These are phyloP conservation scores for Oreochromis niloticus DNA, from an alignment of 2,113 vertebrate genomes.

Conservation along the genomic window DNA sequence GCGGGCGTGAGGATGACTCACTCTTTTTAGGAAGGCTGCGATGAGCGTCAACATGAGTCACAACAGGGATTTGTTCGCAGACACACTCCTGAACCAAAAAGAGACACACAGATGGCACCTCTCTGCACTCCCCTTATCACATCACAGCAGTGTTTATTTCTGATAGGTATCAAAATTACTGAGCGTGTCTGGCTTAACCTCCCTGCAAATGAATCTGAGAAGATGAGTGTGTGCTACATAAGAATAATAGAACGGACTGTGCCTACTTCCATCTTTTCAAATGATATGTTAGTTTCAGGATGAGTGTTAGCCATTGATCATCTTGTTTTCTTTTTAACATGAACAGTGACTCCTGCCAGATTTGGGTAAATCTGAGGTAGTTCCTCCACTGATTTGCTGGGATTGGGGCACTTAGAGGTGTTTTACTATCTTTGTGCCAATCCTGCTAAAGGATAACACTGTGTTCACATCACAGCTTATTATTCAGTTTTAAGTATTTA, in stretches of 20 bases:
- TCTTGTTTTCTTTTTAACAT: neutral
- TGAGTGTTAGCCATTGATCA: neutral
- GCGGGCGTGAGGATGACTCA: constrained; percentile 56
- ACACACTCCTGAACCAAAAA: constrained; percentile 18
- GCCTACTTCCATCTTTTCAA: neutral
- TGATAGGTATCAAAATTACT: constrained; percentile 4
- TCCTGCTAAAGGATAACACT: neutral
- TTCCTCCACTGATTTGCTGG: neutral
- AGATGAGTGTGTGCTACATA: neutral
- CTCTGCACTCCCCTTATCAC: neutral
- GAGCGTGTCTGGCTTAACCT: neutral
- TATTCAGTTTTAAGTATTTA: neutral
- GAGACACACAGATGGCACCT: constrained; percentile 59
- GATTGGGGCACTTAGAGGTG: neutral
- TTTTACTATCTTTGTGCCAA: neutral
- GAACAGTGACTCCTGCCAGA: neutral
- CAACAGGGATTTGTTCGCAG: constrained; percentile 44
- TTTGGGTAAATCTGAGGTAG: neutral
- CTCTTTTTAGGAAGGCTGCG: constrained; percentile 48
- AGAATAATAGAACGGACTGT: neutral
- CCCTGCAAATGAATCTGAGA: neutral
- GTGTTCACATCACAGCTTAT: neutral
- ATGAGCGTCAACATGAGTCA: constrained; percentile 56
- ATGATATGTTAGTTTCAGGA: neutral
- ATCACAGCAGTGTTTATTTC: constrained; percentile 12